Conservation (phyloP, 2,113 vertebrate species). For the Junco hyemalis region DNA sequence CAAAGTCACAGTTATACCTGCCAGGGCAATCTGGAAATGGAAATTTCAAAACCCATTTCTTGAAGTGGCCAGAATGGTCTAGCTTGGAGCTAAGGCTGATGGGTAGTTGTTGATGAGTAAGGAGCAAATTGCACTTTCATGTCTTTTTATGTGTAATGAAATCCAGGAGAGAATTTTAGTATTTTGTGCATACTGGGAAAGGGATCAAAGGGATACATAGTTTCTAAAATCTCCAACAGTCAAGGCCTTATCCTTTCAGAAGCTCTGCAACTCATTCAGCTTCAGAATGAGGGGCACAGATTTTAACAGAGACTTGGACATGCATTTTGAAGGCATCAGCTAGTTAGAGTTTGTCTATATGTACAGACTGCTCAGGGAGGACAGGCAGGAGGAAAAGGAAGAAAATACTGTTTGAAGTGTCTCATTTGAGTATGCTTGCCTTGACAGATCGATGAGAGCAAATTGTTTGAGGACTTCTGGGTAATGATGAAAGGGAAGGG, state of each 20-base stretch:
- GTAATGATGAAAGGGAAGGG: not conserved
- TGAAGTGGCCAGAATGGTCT: not conserved
- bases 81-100: conserved; percentile 26
- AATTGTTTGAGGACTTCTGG: not conserved
- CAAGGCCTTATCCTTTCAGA: conserved; percentile 19
- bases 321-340: not conserved
- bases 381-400: not conserved
- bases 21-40: conserved; percentile 32
- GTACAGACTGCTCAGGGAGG: not conserved
- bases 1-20: conserved; percentile 47
- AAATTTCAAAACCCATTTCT: conserved; percentile 17
- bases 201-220: conserved; percentile 17
- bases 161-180: conserved; percentile 20
- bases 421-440: not conserved
- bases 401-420: not conserved
- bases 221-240: not conserved
- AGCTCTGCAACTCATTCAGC: not conserved
- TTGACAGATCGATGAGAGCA: not conserved
- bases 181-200: conserved; percentile 18
- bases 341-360: not conserved
- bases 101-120: conserved; percentile 39
- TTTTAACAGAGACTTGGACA: not conserved
- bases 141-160: conserved; percentile 39
- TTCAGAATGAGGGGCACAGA: not conserved
- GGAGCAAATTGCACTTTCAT: conserved; percentile 39